Evolutionary conservation across 2,797 vertebrate species (phyloP), one percentile per base, ranked within the genome.

Genomic region (Phoeniculus purpureus): DNA sequence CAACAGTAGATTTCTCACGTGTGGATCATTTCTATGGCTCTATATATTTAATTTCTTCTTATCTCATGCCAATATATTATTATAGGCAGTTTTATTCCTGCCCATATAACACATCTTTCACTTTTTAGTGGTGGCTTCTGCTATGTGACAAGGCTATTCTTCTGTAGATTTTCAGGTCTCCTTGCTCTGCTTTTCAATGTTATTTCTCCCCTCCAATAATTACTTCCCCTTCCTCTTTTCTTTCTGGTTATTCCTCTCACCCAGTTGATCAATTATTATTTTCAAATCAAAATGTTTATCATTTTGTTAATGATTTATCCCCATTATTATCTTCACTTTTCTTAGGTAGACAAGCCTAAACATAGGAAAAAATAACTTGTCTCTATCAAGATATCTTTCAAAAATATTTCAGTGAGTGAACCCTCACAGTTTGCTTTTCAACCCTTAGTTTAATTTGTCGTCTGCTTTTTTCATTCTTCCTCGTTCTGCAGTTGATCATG

Each of bases 21-120:
- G 43, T 56, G 56, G 68, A 91, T 81, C 2, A 51, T 76, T 90
- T 91, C 64, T 65, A 61, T 76, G n/a, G n/a, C 51, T 84, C 43
- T 76, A 2, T 92, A 45, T 34, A 84, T 82, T 79, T 87, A 84
- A 94, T 64, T 83, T 62, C 22, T 79, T 77, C 47, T 81, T 84
- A 62, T 64, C 32, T 81, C 15, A 78, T 86, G 85, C 32, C 45
- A 32, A 26, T 75, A 65, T 60, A 65, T 54, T 81, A 81, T 88
- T 81, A 76, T 34, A 88, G 31, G 22, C 27, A 61, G 13, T 89
- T 92, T 95, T 90, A 76, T 29, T 64, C 32, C 66, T 65, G 26
- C 37, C 65, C 81, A 50, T 61, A 54, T 37, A 89, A 91, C 17
- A 43, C 21, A 22, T 37, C 71, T 85, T 93, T 80, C 23, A 72